Evolutionary conservation across 2,113 vertebrate genomes (phyloP).

Genomic region (Hyperopisus bebe): DNA sequence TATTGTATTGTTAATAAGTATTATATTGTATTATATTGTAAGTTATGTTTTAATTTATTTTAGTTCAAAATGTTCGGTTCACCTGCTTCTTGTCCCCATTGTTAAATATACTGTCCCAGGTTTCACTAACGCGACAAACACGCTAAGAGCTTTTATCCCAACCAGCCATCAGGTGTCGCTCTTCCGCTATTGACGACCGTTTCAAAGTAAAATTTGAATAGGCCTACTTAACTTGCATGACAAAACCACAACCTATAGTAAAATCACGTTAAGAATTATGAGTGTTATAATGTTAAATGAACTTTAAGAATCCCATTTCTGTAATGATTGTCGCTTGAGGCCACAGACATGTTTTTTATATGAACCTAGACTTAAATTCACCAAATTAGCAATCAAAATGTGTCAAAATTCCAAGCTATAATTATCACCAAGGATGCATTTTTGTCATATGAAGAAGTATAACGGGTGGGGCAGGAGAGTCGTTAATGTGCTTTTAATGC

Average conservation of each 20-base stretch:
- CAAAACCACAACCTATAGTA: background rate
- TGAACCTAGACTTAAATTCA: background rate
- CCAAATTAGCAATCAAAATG: background rate
- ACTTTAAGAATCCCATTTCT: background rate
- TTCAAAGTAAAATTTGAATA: background rate
- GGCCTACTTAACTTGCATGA: background rate
- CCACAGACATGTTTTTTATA: background rate
- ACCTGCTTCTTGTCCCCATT: background rate
- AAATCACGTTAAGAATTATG: background rate
- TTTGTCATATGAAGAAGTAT: background rate
- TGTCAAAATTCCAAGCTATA: background rate
- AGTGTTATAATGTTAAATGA: background rate
- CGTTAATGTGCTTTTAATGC: background rate
- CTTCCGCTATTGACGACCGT: background rate
- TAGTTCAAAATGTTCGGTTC: background rate
- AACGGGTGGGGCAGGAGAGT: background rate
- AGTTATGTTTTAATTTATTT: background rate
- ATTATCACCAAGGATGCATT: background rate
- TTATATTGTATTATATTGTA: background rate
- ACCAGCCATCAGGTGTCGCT: background rate
- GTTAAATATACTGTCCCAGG: background rate
- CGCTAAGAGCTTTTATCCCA: background rate
- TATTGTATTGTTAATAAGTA: too few species aligned
- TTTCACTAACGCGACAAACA: background rate
- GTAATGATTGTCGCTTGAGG: background rate